A percentile compares a stretch with the other conserved stretches of the same genome.
Conservation (phyloP, 2,888 invertebrate genomes). For the Agrochola lota region DNA sequence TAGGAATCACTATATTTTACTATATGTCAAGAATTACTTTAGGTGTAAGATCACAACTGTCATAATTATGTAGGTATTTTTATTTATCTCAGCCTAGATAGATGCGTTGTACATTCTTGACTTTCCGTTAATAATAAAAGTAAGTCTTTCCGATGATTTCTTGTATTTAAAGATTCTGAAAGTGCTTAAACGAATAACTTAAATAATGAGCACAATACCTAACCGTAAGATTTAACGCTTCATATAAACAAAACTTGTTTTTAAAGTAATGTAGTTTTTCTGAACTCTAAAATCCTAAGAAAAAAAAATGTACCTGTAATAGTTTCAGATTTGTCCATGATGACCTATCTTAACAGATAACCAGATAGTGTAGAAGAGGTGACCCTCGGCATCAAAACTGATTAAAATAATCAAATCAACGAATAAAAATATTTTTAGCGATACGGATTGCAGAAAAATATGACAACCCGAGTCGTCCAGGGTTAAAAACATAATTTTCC, state of each 20-base stretch:
- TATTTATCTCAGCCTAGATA: background rate
- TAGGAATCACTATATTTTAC: background rate
- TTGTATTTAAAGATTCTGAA: background rate
- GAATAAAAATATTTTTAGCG: background rate
- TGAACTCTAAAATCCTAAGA: background rate
- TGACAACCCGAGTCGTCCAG: background rate
- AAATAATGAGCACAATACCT: background rate
- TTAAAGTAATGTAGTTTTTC: no score
- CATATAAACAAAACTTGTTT: no score
- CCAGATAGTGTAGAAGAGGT: background rate
- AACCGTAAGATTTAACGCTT: background rate
- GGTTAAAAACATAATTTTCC: slow-evolving; percentile 16
- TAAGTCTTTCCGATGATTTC: background rate
- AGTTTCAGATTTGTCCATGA: background rate
- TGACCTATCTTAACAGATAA: background rate
- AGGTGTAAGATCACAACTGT: background rate
- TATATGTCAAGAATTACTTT: background rate
- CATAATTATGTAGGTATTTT: background rate
- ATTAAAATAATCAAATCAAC: background rate
- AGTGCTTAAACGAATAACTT: background rate
- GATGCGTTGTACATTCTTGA: no score
- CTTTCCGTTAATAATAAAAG: no score
- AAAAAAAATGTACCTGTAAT: background rate
- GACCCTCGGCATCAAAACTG: background rate
- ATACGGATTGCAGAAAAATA: background rate